Conservation (phyloP, 1,140 invertebrate genomes). For the Drosophila tropicalis region DNA sequence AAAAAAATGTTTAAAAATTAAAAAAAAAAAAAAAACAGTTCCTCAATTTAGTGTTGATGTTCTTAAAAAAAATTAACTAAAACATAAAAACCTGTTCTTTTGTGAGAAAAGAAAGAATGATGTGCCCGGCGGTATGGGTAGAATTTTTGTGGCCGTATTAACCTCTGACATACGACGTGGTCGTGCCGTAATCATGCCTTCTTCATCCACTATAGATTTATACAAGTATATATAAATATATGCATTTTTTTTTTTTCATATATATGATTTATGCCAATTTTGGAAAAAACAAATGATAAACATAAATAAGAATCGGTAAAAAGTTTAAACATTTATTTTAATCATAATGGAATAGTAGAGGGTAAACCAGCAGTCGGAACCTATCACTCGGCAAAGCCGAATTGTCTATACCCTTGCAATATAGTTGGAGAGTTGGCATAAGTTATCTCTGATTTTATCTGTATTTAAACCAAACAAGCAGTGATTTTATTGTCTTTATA, state of each 20-base stretch:
- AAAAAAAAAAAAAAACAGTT: neutral
- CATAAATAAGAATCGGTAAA: conserved; percentile 46
- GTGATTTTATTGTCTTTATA: too few species aligned
- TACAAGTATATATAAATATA: conserved; percentile 54
- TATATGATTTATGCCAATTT: conserved; percentile 58
- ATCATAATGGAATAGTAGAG: neutral
- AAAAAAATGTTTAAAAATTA: conserved; percentile 15
- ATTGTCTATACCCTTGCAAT: neutral
- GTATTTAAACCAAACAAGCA: too few species aligned
- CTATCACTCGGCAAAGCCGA: neutral
- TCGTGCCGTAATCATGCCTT: conserved; percentile 89
- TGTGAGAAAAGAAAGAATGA: conserved; percentile 98
- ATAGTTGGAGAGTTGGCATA: too few species aligned
- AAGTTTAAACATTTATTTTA: conserved; percentile 20
- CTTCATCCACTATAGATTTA: conserved; percentile 84
- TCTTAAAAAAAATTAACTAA: conserved; percentile 44
- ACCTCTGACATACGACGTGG: conserved; percentile 96
- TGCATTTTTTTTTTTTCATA: conserved; percentile 42
- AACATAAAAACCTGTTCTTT: conserved; percentile 91
- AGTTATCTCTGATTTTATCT: too few species aligned
- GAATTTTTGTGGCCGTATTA: conserved; percentile 91
- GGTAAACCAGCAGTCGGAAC: neutral
- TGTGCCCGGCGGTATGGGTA: conserved; percentile 96
- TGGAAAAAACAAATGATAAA: conserved; percentile 67
- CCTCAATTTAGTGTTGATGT: neutral